A percentile compares a stretch with the other conserved stretches of the same genome.
phyloP scores from a whole-genome alignment of 2,888 invertebrate species.

The Ennomos quercinarius region DNA sequence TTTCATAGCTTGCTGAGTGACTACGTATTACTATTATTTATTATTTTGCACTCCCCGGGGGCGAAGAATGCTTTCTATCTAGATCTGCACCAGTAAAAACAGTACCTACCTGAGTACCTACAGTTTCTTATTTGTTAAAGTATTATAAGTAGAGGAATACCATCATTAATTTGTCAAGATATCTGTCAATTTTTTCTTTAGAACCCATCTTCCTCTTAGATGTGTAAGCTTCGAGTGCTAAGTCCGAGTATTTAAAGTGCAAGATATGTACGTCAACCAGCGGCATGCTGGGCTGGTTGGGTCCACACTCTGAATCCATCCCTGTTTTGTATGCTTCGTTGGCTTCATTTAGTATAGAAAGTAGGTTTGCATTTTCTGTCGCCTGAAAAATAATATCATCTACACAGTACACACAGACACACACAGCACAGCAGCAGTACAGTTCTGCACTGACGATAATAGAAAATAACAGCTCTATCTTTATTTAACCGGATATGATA shows the following conservation, averaged over 20 bases:
- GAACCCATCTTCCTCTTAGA: slow-evolving; percentile 25
- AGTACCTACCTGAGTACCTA: too few species aligned
- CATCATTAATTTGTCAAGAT: slow-evolving; percentile 11
- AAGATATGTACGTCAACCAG: background rate
- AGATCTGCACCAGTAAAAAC: too few species aligned
- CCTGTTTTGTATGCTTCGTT: slow-evolving; percentile 12
- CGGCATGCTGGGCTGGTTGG: slow-evolving; percentile 9
- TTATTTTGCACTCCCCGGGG: too few species aligned
- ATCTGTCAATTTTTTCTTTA: background rate
- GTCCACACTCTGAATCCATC: slow-evolving; percentile 12
- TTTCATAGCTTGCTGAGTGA: too few species aligned
- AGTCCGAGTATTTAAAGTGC: slow-evolving; percentile 8
- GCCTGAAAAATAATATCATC: background rate
- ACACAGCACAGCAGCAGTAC: too few species aligned
- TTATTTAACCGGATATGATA: too few species aligned
- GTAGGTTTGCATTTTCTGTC: slow-evolving; percentile 4
- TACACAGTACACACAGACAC: too few species aligned
- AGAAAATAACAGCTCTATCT: too few species aligned
- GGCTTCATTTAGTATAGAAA: slow-evolving; percentile 7
- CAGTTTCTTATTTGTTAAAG: too few species aligned
- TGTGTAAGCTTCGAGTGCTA: slow-evolving; percentile 6
- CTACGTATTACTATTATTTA: too few species aligned
- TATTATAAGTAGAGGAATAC: background rate
- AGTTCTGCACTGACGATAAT: background rate
- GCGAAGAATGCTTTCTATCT: too few species aligned